These are phyloP conservation scores for Thera britannica DNA, from an alignment of 2,888 invertebrate genomes.

Conservation along the genomic window DNA sequence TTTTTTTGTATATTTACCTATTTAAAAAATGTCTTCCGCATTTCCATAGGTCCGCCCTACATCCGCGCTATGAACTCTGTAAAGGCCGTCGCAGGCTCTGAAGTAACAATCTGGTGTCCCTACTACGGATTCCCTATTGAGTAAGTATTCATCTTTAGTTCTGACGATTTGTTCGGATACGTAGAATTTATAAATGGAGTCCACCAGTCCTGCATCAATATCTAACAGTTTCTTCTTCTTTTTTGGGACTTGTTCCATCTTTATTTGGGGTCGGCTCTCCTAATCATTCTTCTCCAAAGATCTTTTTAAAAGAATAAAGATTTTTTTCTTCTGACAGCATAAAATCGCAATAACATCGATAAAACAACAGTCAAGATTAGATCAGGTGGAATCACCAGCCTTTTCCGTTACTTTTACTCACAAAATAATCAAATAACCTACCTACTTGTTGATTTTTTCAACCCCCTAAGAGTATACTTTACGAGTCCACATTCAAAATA, in stretches of 20 bases:
- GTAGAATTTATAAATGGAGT: no score
- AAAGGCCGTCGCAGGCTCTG: conserved; percentile 92
- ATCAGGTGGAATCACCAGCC: no score
- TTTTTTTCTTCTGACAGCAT: no score
- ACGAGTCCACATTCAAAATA: conserved; percentile 30
- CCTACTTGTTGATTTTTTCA: conserved; percentile 23
- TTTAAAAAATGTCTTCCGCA: not conserved
- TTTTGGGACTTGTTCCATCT: no score
- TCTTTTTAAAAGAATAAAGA: no score
- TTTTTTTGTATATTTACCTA: not conserved
- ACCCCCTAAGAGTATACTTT: conserved; percentile 24
- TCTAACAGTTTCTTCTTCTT: no score
- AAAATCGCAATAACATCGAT: no score
- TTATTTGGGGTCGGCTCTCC: no score
- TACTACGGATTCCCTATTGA: conserved; percentile 94
- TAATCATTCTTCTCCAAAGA: no score
- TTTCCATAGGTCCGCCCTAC: conserved; percentile 88
- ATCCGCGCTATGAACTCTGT: conserved; percentile 89
- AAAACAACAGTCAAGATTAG: no score
- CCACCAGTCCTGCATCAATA: no score
- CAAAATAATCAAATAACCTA: not conserved
- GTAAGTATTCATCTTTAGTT: conserved; percentile 54
- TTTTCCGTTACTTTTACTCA: no score
- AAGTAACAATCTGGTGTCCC: conserved; percentile 91
- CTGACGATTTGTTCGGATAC: not conserved